Conservation (phyloP, 2,797 vertebrate species). For the Pipistrellus pipistrellus region DNA sequence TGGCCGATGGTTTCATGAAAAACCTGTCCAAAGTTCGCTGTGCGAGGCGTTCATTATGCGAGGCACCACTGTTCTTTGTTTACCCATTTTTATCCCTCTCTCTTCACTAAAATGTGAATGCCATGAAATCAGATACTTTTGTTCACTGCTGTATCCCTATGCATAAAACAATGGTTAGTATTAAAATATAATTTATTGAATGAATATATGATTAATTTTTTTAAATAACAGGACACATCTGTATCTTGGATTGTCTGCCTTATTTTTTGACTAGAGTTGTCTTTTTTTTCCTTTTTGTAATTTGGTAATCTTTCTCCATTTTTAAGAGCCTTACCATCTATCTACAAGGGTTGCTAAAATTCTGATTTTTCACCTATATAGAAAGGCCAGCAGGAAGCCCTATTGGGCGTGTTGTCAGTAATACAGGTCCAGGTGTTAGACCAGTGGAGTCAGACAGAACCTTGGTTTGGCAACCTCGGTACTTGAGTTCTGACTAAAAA, state of each 20-base stretch:
- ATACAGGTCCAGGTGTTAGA: not conserved
- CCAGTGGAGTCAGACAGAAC: not conserved
- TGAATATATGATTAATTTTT: not conserved
- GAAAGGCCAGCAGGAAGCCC: not conserved
- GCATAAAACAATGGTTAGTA: not conserved
- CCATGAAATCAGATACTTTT: not conserved
- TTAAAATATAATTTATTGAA: conserved; percentile 16
- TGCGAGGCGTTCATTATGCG: too few species aligned
- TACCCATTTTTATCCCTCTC: not conserved
- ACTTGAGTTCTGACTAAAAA: not conserved
- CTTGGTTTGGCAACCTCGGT: not conserved
- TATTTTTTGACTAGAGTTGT: not conserved
- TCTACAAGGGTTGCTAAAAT: not conserved
- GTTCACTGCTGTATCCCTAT: not conserved
- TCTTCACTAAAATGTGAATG: not conserved
- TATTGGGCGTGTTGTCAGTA: not conserved
- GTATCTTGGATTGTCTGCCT: not conserved
- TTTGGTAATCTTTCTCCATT: not conserved
- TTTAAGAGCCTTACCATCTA: not conserved
- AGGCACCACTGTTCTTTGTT: too few species aligned
- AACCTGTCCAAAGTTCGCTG: too few species aligned
- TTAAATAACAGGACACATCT: not conserved
- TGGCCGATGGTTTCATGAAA: too few species aligned
- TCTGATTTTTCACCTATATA: not conserved
- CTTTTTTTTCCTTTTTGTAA: not conserved